Conservation (phyloP, 2,888 invertebrate genomes). For the Himalopsyche japonica region DNA sequence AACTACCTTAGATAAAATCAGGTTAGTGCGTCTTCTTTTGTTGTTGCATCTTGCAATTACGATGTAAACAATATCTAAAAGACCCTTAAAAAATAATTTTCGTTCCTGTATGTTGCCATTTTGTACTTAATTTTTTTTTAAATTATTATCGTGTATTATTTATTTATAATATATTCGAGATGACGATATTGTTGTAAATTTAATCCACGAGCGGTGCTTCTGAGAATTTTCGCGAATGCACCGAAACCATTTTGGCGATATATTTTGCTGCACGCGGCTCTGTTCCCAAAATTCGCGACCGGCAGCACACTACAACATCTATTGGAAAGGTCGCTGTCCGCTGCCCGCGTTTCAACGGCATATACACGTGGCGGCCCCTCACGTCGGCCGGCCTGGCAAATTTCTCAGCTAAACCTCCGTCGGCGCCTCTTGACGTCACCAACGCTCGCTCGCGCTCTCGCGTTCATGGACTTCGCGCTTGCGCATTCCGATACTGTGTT, state of each 20-base stretch:
- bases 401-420: constrained; percentile 42
- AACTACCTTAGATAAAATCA: too few relatives aligned
- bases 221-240: background rate
- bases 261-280: constrained; percentile 46
- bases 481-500: background rate
- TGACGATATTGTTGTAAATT: too few relatives aligned
- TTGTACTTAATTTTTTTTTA: too few relatives aligned
- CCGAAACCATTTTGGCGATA: background rate
- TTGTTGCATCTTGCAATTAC: too few relatives aligned
- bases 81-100: too few relatives aligned
- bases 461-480: constrained; percentile 11
- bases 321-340: constrained; percentile 69
- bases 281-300: background rate
- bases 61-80: too few relatives aligned
- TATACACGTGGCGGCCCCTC: constrained; percentile 50
- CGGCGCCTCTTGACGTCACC: constrained; percentile 35
- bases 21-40: too few relatives aligned
- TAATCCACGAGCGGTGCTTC: too few relatives aligned
- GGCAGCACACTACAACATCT: constrained; percentile 56
- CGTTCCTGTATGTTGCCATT: too few relatives aligned
- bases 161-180: too few relatives aligned
- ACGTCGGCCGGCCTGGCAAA: constrained; percentile 45
- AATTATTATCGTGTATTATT: too few relatives aligned
- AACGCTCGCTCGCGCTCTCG: constrained; percentile 44
- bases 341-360: constrained; percentile 59